Percentiles rank a stretch among this genome's conserved stretches.
Conservation (phyloP, 2,888 invertebrate genomes). For the Digitonthophagus gazella region DNA sequence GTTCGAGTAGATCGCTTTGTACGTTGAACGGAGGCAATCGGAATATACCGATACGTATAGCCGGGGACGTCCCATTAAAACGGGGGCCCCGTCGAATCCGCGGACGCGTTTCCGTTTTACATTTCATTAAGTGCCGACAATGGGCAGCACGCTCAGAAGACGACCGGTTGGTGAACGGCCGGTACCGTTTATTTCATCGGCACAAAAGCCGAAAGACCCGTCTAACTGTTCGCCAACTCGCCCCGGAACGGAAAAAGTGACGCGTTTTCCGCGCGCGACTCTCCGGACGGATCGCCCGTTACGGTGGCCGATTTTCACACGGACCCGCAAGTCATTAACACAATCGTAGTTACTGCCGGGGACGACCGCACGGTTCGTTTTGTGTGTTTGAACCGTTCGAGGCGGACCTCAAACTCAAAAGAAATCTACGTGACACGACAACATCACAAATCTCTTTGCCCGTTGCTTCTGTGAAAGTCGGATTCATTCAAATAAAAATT, state of each 20-base stretch:
- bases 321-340: background rate
- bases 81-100: background rate
- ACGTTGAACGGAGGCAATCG: background rate
- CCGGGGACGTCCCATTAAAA: background rate
- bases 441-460: too few species aligned
- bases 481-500: background rate
- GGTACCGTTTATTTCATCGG: background rate
- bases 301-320: background rate
- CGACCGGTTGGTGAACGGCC: background rate
- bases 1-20: background rate
- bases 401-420: too few species aligned
- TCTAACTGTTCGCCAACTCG: background rate
- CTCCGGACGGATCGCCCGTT: too few species aligned
- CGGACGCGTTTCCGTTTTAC: background rate
- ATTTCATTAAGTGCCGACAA: background rate
- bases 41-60: background rate
- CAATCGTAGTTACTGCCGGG: too few species aligned
- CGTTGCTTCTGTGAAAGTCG: background rate
- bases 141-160: background rate
- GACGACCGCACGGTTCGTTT: too few species aligned
- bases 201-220: background rate
- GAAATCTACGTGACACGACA: too few species aligned
- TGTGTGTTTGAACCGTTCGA: background rate
- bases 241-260: background rate
- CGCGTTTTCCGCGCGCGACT: too few species aligned